Evolutionary conservation across 2,113 vertebrate genomes (phyloP).

Genomic region (Poeciliopsis prolifica): DNA sequence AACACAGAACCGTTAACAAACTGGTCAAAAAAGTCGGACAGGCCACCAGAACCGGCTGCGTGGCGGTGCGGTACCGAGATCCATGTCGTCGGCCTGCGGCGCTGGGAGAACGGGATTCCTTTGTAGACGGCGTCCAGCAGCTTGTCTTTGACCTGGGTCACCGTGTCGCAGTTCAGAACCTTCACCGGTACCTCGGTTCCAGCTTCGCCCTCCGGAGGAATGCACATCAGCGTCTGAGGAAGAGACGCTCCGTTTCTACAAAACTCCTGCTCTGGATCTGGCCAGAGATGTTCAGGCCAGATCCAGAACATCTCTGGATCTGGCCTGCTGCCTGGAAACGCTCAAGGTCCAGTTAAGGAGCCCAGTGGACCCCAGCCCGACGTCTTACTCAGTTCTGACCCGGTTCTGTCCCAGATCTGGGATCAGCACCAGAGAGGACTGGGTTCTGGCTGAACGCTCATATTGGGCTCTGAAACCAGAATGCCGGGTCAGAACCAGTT

Average conservation of each 20-base stretch:
- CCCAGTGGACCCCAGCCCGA: background rate
- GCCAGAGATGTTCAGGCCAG: no score
- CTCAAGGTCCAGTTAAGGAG: background rate
- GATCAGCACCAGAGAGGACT: no score
- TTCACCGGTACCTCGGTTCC: slow-evolving; percentile 87
- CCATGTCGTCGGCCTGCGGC: slow-evolving; percentile 91
- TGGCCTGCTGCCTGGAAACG: background rate
- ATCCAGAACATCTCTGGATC: background rate
- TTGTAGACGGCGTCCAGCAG: slow-evolving; percentile 90
- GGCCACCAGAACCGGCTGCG: background rate
- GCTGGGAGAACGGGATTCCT: slow-evolving; percentile 88
- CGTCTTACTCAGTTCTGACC: background rate
- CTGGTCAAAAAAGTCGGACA: no score
- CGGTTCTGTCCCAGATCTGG: background rate
- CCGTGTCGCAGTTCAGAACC: slow-evolving; percentile 90
- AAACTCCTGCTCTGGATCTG: no score
- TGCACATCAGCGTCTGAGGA: slow-evolving; percentile 86
- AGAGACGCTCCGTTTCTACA: background rate
- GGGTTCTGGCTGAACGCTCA: background rate
- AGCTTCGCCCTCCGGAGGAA: slow-evolving; percentile 84
- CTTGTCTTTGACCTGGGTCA: slow-evolving; percentile 93
- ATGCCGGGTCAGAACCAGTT: no score
- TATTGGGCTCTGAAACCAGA: no score
- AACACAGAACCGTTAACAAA: slow-evolving; percentile 2
- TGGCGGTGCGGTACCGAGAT: slow-evolving; percentile 79